A percentile compares a stretch with the other conserved stretches of the same genome.
phyloP scores from a whole-genome alignment of 2,113 vertebrate genomes.

The Phrynosoma platyrhinos region DNA sequence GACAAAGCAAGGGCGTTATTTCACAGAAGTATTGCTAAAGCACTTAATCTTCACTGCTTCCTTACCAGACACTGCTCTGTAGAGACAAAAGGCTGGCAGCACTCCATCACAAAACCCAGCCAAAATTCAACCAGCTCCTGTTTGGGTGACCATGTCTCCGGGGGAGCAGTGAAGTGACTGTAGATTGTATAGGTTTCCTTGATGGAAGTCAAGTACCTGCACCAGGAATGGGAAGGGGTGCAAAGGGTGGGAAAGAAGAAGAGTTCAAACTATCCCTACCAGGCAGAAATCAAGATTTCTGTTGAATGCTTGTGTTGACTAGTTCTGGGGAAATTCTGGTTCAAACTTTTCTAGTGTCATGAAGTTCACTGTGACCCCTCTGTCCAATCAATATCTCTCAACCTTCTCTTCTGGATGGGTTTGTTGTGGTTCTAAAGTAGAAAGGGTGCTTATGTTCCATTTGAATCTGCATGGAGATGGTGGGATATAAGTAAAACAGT shows the following conservation, averaged over 20 bases:
- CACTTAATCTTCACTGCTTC: rapidly evolving
- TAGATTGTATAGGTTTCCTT: slow-evolving; percentile 92
- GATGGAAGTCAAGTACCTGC: slow-evolving; percentile 88
- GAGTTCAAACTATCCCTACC: background rate
- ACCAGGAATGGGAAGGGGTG: background rate
- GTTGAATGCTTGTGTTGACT: background rate
- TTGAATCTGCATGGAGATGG: too few species aligned
- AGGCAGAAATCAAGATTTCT: background rate
- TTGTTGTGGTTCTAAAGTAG: too few species aligned
- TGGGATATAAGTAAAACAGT: too few species aligned
- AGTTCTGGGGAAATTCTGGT: too few species aligned
- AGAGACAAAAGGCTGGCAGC: slow-evolving; percentile 80
- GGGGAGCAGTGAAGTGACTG: slow-evolving; percentile 80
- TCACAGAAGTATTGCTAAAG: background rate
- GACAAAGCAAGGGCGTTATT: background rate
- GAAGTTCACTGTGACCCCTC: too few species aligned
- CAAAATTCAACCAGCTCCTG: slow-evolving; percentile 85
- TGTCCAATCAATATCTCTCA: too few species aligned
- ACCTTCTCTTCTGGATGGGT: too few species aligned
- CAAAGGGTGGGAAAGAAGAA: too few species aligned
- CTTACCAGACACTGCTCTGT: slow-evolving; percentile 81
- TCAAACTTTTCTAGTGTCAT: too few species aligned
- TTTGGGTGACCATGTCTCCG: slow-evolving; percentile 69
- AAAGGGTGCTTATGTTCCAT: too few species aligned
- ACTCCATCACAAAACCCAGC: slow-evolving; percentile 86